Evolutionary conservation across 2,113 vertebrate species (phyloP).

Genomic region (human): GRCh38 chr12:53867501-53868000

Average conservation of each 20-base stretch:
- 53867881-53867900: slow-evolving; percentile 67
- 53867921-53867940: background rate
- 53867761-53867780: slow-evolving; percentile 62
- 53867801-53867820: slow-evolving; percentile 45
- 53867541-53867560: background rate
- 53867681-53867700: slow-evolving; percentile 35
- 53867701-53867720: slow-evolving; percentile 12
- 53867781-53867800: slow-evolving; percentile 47
- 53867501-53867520: background rate
- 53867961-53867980: background rate
- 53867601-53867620: slow-evolving; percentile 36
- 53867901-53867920: slow-evolving; percentile 55
- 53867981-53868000: background rate
- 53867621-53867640: slow-evolving; percentile 10
- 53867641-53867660: slow-evolving; percentile 10
- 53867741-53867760: slow-evolving; percentile 17
- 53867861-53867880: slow-evolving; percentile 69
- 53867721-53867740: background rate
- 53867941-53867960: slow-evolving; percentile 28
- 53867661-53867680: background rate
- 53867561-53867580: background rate
- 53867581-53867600: slow-evolving; percentile 19
- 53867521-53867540: slow-evolving; percentile 5
- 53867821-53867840: slow-evolving; percentile 63
- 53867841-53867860: slow-evolving; percentile 61